Conservation (phyloP, 2,113 vertebrate species). For the Caracal caracal region DNA sequence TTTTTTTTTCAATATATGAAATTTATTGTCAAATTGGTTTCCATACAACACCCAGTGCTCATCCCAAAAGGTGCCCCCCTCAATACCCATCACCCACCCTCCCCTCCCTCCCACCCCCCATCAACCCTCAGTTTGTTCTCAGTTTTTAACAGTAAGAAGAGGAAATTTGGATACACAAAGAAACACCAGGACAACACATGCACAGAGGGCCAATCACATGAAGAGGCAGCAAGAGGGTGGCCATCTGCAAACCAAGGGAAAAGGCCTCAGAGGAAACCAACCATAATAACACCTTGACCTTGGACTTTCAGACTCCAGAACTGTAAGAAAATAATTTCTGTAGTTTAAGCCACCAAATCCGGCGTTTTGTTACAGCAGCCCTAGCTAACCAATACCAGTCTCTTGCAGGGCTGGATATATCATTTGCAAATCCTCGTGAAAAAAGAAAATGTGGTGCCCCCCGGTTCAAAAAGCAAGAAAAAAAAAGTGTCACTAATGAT, state of each 20-base stretch:
- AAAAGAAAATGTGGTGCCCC: background rate
- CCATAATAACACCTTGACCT: background rate
- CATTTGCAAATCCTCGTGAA: background rate
- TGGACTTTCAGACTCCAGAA: background rate
- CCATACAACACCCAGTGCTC: no score
- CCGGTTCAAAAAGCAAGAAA: background rate
- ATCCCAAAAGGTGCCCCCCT: no score
- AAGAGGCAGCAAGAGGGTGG: no score
- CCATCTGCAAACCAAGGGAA: background rate
- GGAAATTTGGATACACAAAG: background rate
- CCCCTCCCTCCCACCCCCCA: no score
- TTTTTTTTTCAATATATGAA: no score
- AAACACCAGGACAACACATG: background rate
- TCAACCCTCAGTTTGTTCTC: no score
- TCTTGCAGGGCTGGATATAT: background rate
- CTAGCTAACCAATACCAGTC: background rate
- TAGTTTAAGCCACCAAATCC: background rate
- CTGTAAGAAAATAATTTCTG: background rate
- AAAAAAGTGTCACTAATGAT: background rate
- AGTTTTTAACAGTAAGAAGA: background rate
- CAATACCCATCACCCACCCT: no score
- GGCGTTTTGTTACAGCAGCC: background rate
- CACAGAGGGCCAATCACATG: accelerated
- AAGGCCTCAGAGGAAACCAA: background rate
- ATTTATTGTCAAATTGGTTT: no score